A percentile compares a stretch with the other conserved stretches of the same genome.
Evolutionary conservation across 2,113 vertebrate species (phyloP).

Genomic region (Panthera leo): DNA sequence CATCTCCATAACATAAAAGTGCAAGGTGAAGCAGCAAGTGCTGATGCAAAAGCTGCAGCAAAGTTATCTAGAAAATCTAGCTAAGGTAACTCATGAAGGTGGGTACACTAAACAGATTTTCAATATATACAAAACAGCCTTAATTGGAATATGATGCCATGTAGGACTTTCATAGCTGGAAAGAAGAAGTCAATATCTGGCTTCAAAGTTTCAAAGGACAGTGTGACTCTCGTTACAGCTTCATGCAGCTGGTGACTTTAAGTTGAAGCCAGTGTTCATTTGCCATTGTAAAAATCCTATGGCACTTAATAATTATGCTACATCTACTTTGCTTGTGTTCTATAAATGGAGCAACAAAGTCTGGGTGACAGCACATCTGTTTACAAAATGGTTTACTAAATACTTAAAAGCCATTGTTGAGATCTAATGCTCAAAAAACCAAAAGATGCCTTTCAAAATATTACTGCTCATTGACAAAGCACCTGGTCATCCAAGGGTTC

Average conservation of each 20-base stretch:
- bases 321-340: not conserved
- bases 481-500: not conserved
- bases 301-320: not conserved
- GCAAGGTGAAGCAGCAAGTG: not conserved
- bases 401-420: not conserved
- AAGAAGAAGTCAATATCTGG: not conserved
- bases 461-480: not conserved
- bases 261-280: not conserved
- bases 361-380: not conserved
- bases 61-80: not conserved
- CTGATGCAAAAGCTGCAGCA: not conserved
- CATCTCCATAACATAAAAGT: not conserved
- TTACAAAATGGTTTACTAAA: not conserved
- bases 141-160: not conserved
- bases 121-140: not conserved
- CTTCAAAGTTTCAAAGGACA: not conserved
- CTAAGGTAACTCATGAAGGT: not conserved
- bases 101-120: not conserved
- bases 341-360: not conserved
- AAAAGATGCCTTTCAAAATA: not conserved
- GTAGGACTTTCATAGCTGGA: not conserved
- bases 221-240: not conserved
- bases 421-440: not conserved
- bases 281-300: not conserved
- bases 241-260: not conserved